Conservation (phyloP, 2,888 invertebrate species). For the Steromphala cineraria region DNA sequence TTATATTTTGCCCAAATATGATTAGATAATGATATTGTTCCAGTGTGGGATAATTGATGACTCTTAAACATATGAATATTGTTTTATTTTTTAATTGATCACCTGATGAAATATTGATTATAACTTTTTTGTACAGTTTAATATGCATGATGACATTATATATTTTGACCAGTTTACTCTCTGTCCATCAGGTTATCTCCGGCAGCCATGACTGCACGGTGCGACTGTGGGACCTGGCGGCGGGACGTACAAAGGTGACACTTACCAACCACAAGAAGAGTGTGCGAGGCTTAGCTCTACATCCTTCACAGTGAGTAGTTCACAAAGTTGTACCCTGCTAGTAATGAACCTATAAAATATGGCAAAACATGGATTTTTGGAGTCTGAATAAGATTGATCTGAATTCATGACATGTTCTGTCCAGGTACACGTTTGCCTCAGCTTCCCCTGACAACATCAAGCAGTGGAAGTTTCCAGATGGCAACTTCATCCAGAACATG, state of each 20-base stretch:
- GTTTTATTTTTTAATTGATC: too few relatives aligned
- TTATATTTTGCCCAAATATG: too few relatives aligned
- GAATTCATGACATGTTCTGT: background rate
- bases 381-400: too few relatives aligned
- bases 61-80: too few relatives aligned
- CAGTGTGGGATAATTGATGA: too few relatives aligned
- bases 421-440: conserved; percentile 92
- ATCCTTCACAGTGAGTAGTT: conserved; percentile 78
- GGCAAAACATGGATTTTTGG: background rate
- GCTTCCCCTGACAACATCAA: conserved; percentile 99
- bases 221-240: conserved; percentile 97
- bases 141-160: background rate
- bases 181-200: conserved; percentile 83
- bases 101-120: too few relatives aligned
- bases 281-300: conserved; percentile 79
- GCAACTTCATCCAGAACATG: conserved; percentile 96
- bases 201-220: conserved; percentile 95
- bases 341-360: background rate
- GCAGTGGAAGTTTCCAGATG: conserved; percentile 98
- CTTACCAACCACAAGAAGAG: conserved; percentile 99
- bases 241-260: conserved; percentile 94
- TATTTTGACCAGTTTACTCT: background rate
- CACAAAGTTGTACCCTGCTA: too few relatives aligned
- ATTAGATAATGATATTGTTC: too few relatives aligned
- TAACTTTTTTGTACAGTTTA: too few relatives aligned